phyloP scores from a whole-genome alignment of 2,797 vertebrate species.

The Ctenopoma kingsleyae region DNA sequence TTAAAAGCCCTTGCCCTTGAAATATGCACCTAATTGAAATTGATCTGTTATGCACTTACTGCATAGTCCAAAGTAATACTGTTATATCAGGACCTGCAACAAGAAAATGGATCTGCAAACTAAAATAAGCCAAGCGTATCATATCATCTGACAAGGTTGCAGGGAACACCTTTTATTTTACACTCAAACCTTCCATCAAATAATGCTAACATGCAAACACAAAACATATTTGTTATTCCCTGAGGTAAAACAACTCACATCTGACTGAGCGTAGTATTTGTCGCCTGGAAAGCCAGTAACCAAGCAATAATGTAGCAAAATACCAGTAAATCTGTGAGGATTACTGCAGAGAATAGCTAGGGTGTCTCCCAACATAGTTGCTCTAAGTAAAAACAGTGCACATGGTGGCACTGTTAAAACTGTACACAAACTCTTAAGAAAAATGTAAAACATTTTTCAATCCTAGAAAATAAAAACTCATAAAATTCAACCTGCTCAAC shows the following conservation, averaged over 20 bases:
- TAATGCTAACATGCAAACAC: slow-evolving; percentile 2
- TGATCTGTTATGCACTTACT: slow-evolving; percentile 58
- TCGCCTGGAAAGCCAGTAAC: not conserved
- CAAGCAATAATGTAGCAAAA: no score
- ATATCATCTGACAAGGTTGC: slow-evolving; percentile 11
- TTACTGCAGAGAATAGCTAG: not conserved
- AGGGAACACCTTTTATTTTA: slow-evolving; percentile 4
- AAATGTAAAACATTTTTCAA: not conserved
- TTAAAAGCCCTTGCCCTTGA: slow-evolving; percentile 52
- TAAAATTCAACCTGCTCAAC: not conserved
- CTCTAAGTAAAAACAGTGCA: not conserved
- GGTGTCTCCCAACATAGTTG: not conserved
- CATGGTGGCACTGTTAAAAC: not conserved
- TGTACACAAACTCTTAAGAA: not conserved
- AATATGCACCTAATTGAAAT: slow-evolving; percentile 66
- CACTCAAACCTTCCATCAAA: slow-evolving; percentile 12
- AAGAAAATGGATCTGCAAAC: slow-evolving; percentile 33
- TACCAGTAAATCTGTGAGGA: not conserved
- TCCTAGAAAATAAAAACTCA: not conserved
- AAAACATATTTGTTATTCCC: slow-evolving; percentile 9
- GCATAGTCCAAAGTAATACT: slow-evolving; percentile 33
- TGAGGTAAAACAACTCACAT: slow-evolving; percentile 3
- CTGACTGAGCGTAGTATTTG: slow-evolving; percentile 1
- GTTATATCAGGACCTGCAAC: slow-evolving; percentile 45
- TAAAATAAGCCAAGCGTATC: slow-evolving; percentile 45